Percentiles rank a stretch among this genome's conserved stretches.
These are phyloP conservation scores for Pteronotus mesoamericanus DNA, from an alignment of 2,797 vertebrate species.

Conservation along the genomic window DNA sequence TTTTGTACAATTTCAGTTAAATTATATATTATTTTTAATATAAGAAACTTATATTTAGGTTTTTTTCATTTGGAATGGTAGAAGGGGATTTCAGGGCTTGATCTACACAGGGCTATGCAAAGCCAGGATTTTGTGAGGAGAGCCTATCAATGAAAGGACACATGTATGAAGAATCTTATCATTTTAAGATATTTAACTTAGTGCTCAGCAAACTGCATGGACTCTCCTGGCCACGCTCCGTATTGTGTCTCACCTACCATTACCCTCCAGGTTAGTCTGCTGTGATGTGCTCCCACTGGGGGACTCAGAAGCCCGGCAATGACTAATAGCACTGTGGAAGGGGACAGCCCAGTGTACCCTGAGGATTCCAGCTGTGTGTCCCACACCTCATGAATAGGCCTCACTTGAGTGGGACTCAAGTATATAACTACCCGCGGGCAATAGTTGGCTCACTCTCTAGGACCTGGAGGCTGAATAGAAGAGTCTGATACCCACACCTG, in stretches of 20 bases:
- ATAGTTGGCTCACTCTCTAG: background rate
- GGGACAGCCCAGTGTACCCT: background rate
- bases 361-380: background rate
- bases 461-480: background rate
- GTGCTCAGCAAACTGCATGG: background rate
- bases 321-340: background rate
- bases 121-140: background rate
- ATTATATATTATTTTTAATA: background rate
- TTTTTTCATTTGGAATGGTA: background rate
- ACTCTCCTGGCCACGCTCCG: background rate
- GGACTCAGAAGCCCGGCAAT: background rate
- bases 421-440: background rate
- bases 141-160: background rate
- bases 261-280: background rate
- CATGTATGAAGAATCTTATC: background rate
- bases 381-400: background rate
- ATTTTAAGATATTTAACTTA: background rate
- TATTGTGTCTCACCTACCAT: background rate
- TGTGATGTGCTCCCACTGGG: background rate
- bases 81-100: background rate
- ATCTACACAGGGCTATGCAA: background rate
- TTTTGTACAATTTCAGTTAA: background rate
- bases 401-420: background rate
- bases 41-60: background rate
- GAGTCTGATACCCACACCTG: background rate